Percentiles rank a stretch among this genome's conserved stretches.
Conservation (phyloP, 2,113 vertebrate genomes). For the Orycteropus afer region DNA sequence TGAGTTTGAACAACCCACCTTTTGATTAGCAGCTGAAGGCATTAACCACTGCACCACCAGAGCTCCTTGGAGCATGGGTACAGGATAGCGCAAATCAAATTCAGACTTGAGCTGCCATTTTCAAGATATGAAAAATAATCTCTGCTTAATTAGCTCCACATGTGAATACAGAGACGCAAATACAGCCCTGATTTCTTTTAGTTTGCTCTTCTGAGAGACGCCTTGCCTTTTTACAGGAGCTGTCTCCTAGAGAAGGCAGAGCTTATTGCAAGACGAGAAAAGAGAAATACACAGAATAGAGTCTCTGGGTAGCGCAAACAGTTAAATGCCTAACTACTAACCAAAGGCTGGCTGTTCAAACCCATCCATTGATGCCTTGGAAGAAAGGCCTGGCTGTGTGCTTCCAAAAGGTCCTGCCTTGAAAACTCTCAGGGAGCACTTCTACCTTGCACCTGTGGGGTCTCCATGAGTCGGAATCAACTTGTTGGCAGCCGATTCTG, state of each 20-base stretch:
- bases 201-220: constrained; percentile 35
- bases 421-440: background rate
- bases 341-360: background rate
- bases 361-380: background rate
- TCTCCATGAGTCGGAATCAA: background rate
- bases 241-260: constrained; percentile 17
- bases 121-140: background rate
- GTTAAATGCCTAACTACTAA: background rate
- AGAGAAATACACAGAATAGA: background rate
- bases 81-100: background rate
- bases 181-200: background rate
- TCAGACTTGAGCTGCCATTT: background rate
- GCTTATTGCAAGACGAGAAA: constrained; percentile 39
- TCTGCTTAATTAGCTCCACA: background rate
- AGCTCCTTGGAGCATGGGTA: background rate
- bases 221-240: constrained; percentile 37
- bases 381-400: background rate
- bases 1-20: no score
- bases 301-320: background rate
- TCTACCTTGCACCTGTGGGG: background rate
- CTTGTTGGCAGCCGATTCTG: background rate
- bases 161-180: constrained; percentile 6
- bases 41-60: no score
- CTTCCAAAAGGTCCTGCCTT: background rate
- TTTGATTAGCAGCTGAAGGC: no score